Evolutionary conservation across 1,140 invertebrate species (phyloP).

Genomic region (Drosophila ironensis): DNA sequence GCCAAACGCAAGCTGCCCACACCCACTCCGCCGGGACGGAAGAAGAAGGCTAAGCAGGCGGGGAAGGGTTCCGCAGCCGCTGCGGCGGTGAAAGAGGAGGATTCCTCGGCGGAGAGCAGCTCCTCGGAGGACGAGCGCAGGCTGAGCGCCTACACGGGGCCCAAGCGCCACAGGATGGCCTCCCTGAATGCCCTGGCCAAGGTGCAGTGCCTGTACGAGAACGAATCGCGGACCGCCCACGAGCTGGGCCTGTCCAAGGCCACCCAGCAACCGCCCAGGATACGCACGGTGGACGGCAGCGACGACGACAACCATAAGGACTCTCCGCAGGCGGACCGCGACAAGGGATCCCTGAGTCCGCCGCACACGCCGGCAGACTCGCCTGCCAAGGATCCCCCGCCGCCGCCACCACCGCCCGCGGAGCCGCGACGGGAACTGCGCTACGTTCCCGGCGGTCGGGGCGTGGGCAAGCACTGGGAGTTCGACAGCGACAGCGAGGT

Average conservation of each 20-base stretch:
- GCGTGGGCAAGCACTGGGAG: conserved; percentile 92
- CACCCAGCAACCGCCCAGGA: conserved; percentile 69
- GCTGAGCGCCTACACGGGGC: conserved; percentile 82
- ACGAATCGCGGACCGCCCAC: conserved; percentile 89
- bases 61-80: not conserved
- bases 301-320: conserved; percentile 71
- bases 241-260: conserved; percentile 83
- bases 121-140: conserved; percentile 75
- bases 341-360: conserved; percentile 18
- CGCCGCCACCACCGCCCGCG: conserved; percentile 23
- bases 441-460: conserved; percentile 88
- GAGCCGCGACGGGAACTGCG: conserved; percentile 85
- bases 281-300: conserved; percentile 68
- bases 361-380: conserved; percentile 13
- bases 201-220: conserved; percentile 95
- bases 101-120: conserved; percentile 37
- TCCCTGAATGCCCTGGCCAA: conserved; percentile 95
- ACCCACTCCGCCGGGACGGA: conserved; percentile 22
- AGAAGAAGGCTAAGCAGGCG: conserved; percentile 30
- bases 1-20: conserved; percentile 38
- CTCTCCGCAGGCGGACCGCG: conserved; percentile 28
- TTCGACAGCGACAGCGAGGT: conserved; percentile 84
- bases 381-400: not conserved
- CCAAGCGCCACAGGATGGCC: conserved; percentile 91
- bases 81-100: conserved; percentile 17